phyloP scores from a whole-genome alignment of 92 coral and sea anemone species.

The Desmophyllum pertusum region DNA sequence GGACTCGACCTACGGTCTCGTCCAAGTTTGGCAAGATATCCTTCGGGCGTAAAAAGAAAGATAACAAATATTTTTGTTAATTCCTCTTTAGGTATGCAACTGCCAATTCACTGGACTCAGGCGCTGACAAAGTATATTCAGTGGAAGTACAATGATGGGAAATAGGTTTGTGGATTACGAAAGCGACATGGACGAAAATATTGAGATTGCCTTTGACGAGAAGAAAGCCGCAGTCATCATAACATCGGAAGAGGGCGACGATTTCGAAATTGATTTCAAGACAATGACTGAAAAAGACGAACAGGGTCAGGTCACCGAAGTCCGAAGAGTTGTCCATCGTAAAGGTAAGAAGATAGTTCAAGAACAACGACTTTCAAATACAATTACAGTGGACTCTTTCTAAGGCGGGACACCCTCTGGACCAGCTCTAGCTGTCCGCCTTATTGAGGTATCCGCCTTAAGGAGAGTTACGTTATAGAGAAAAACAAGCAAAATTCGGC shows the following conservation, averaged over 20 bases:
- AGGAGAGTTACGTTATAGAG: too few relatives aligned
- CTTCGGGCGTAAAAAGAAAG: too few relatives aligned
- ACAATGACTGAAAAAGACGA: slow-evolving; percentile 53
- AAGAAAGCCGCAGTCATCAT: slow-evolving; percentile 36
- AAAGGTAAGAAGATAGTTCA: slow-evolving; percentile 38
- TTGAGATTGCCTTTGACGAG: slow-evolving; percentile 66
- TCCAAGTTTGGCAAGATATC: too few relatives aligned
- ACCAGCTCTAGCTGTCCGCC: neutral
- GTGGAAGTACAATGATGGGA: slow-evolving; percentile 48
- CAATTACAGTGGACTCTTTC: neutral
- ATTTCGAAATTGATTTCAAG: slow-evolving; percentile 57
- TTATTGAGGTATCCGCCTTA: too few relatives aligned
- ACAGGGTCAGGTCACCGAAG: slow-evolving; percentile 16
- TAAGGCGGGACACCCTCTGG: neutral
- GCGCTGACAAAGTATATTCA: slow-evolving; percentile 58
- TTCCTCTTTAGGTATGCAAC: too few relatives aligned
- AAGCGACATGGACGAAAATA: slow-evolving; percentile 51
- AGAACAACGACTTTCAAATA: too few relatives aligned
- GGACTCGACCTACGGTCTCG: too few relatives aligned
- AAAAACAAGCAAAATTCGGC: too few relatives aligned
- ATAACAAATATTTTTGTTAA: too few relatives aligned
- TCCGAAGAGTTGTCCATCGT: slow-evolving; percentile 56
- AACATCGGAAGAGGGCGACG: slow-evolving; percentile 6
- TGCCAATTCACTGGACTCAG: too few relatives aligned
- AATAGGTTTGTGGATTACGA: slow-evolving; percentile 33